Base-by-base conservation (phyloP, 35 echinoderm and acorn worm species). In the Ophioderma brevispina region DNA sequence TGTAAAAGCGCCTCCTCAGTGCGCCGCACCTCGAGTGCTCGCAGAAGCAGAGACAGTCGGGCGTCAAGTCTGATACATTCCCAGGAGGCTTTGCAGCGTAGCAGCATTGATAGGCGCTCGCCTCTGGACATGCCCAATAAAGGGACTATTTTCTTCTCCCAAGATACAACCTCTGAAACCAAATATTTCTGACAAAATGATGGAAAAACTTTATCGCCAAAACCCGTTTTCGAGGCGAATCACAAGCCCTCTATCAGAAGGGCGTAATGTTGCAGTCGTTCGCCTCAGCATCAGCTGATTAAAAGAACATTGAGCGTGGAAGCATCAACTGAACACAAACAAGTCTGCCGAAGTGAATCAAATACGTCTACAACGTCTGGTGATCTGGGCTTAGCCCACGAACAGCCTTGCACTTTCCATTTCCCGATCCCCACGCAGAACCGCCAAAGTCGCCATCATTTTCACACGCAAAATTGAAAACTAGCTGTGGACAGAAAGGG, bases 11-110 rank as follows among this genome's bases (percentile, higher is more conserved):
- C 79, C 76, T 40, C 78, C 88, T 37, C n/a, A n/a, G 91, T 96
- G 33, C 86, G 91, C 37, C 86, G 94, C 2, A 89, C 94, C 5
- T 92, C 91, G 1, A 96, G 94, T 50, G 94, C 92, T 80, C 88
- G 94, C 36, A 86, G 82, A 39, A 64, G 49, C 14, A 33, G 46
- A 35, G 83, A 85, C 19, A 59, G 83, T 14, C n/a, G 83, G 52
- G 63, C 70, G 17, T n/a, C 83, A 30, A 85, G 70, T 63, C 32
- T 59, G 33, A 14, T 32, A 35, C 25, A 18, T 63, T 37, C 43
- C 33, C 35, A 59, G 23, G 50, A 64, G 34, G 33, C 52, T 49
- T 43, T 52, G 55, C 33, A 52, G 36, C 13, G 52, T 0, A 85
- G 83, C 63, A 59, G 43, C 52, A 75, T 35, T 32, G n/a, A 59